Percentiles rank a stretch among this genome's conserved stretches.
Evolutionary conservation across 2,888 invertebrate genomes (phyloP).

Genomic region (Callyntrura guangdongensis): DNA sequence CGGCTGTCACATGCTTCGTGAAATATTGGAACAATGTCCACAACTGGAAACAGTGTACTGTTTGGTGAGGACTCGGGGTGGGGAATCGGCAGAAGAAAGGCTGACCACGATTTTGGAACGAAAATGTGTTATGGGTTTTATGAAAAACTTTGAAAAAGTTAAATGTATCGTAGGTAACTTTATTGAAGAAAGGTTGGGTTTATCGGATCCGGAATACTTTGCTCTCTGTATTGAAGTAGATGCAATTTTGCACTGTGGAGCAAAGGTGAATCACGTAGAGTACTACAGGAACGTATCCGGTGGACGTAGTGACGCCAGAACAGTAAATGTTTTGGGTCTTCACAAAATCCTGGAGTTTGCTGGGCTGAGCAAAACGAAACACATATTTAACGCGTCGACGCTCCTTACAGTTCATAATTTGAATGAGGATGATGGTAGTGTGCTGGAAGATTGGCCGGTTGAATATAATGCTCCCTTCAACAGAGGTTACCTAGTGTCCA

Average conservation of each 20-base stretch:
- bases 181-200: slow-evolving; percentile 2
- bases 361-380: slow-evolving; percentile 17
- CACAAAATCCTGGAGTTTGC: slow-evolving; percentile 45
- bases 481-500: slow-evolving; percentile 53
- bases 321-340: slow-evolving; percentile 43
- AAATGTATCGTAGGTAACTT: slow-evolving; percentile 41
- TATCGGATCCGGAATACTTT: slow-evolving; percentile 17
- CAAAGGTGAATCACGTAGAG: slow-evolving; percentile 47
- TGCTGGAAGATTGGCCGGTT: slow-evolving; percentile 32
- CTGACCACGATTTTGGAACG: slow-evolving; percentile 5
- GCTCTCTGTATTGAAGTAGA: slow-evolving; percentile 6
- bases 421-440: slow-evolving; percentile 9
- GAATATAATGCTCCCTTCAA: not conserved
- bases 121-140: not conserved
- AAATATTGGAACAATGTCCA: slow-evolving; percentile 17
- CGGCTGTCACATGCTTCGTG: slow-evolving; percentile 45
- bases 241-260: slow-evolving; percentile 46
- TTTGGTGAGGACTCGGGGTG: slow-evolving; percentile 15
- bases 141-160: slow-evolving; percentile 26
- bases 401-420: slow-evolving; percentile 9
- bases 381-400: slow-evolving; percentile 39
- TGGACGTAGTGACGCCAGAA: slow-evolving; percentile 44
- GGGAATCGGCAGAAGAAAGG: slow-evolving; percentile 19
- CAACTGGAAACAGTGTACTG: slow-evolving; percentile 53
- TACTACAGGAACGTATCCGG: slow-evolving; percentile 28